phyloP scores from a whole-genome alignment of 2,113 vertebrate species.

The Hymenochirus boettgeri region DNA sequence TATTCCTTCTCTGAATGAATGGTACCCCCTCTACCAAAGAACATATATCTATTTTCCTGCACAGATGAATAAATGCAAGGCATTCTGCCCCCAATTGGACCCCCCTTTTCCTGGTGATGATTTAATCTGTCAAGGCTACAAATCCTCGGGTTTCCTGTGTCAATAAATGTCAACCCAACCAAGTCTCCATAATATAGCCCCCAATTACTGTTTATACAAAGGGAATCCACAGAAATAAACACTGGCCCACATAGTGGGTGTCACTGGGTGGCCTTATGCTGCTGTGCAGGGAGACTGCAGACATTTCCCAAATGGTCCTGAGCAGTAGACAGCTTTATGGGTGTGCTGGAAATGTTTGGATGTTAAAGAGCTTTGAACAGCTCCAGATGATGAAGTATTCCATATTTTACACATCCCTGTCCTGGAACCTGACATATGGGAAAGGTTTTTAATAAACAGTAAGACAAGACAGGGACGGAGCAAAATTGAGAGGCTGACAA shows the following conservation, averaged over 20 bases:
- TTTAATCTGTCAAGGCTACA: constrained; percentile 41
- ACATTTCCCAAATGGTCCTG: constrained; percentile 28
- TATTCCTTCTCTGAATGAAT: no score
- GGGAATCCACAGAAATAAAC: constrained; percentile 63
- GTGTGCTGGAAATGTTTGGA: constrained; percentile 35
- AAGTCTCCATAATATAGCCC: constrained; percentile 26
- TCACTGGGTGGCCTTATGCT: constrained; percentile 52
- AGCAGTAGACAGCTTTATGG: constrained; percentile 37
- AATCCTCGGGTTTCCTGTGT: constrained; percentile 42
- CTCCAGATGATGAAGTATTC: constrained; percentile 21
- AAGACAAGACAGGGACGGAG: neutral
- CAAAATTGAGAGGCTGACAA: neutral
- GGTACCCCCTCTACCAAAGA: no score
- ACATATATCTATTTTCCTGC: no score
- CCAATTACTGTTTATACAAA: constrained; percentile 32
- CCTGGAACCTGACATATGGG: constrained; percentile 32
- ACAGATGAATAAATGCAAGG: no score
- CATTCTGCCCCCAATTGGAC: constrained; percentile 27
- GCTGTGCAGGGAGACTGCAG: constrained; percentile 14
- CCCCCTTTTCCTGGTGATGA: constrained; percentile 33
- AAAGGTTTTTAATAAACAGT: constrained; percentile 49
- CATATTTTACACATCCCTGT: constrained; percentile 14
- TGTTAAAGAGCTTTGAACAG: constrained; percentile 17
- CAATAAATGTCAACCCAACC: constrained; percentile 32
- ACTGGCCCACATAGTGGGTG: constrained; percentile 51